Base-by-base conservation (phyloP, 2,888 invertebrate species). In the Teinopalpus imperialis region DNA sequence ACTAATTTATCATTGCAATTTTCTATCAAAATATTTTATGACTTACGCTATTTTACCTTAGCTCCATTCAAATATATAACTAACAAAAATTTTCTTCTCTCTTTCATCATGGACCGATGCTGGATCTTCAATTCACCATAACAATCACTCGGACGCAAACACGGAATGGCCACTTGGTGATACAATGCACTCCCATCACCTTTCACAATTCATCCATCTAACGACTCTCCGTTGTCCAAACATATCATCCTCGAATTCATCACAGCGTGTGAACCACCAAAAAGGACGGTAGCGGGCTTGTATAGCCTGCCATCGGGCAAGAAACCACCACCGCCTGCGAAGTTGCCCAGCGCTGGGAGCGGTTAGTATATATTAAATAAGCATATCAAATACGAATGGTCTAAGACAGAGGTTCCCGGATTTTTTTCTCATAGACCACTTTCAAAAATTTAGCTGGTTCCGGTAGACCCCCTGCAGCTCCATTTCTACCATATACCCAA, bases 321-420 rank as follows among this genome's bases (percentile, higher is more conserved):
- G 43, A 85, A 80, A 43, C 86, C 87, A 0, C 87, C 87, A n/a
- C 83, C 87, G 1, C 81, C 87, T 0, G 65, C 75, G 0, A 86
- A 87, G 52, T 16, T 78, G 3, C 64, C 58, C 7, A 74, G 77
- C 24, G 74, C 76, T 0, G 66, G 68, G 0, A 76, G 75, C 41
- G 80, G 85, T 86, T 64, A 75, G 82, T 77, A 10, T 23, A 12
- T 6, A 6, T n/a, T n/a, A n/a, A n/a, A n/a, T n/a, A n/a, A n/a
- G n/a, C n/a, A n/a, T n/a, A n/a, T n/a, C n/a, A n/a, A n/a, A n/a
- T n/a, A n/a, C n/a, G n/a, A n/a, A n/a, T n/a, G n/a, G n/a, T n/a
- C n/a, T n/a, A n/a, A n/a, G n/a, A n/a, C n/a, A n/a, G n/a, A n/a
- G n/a, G n/a, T n/a, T n/a, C n/a, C n/a, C n/a, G n/a, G n/a, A n/a